Conservation (phyloP, 1,140 invertebrate species). For the Macrobrachium nipponense region DNA sequence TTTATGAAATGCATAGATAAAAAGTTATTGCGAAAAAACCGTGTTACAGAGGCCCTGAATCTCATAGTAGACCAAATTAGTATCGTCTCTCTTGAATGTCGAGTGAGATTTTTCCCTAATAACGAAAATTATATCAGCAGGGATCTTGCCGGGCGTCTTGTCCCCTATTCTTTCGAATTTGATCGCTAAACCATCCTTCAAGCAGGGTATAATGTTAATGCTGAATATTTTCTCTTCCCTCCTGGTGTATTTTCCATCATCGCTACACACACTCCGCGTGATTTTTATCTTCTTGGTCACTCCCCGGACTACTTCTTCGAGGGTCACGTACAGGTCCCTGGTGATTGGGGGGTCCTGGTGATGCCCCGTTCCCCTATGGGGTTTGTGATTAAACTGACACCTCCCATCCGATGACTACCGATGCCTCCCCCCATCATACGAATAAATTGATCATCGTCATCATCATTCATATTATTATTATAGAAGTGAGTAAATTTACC, state of each 20-base stretch:
- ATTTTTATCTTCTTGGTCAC: slow-evolving; percentile 99
- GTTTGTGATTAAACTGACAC: slow-evolving; percentile 77
- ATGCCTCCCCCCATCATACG: slow-evolving; percentile 67
- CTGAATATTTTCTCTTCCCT: slow-evolving; percentile 98
- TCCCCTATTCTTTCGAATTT: slow-evolving; percentile 99
- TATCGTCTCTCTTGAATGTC: slow-evolving; percentile 93
- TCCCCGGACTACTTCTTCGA: slow-evolving; percentile 91
- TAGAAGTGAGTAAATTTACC: slow-evolving; percentile 80
- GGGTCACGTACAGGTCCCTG: too few relatives aligned
- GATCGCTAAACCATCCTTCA: slow-evolving; percentile 99
- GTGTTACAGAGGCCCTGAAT: too few relatives aligned
- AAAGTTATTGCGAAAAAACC: too few relatives aligned
- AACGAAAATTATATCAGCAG: slow-evolving; percentile 99
- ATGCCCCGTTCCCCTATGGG: slow-evolving; percentile 78
- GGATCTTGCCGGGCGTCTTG: slow-evolving; percentile 93
- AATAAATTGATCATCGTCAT: slow-evolving; percentile 72
- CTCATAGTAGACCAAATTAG: slow-evolving; percentile 93
- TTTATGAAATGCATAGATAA: too few relatives aligned
- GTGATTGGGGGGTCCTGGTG: slow-evolving; percentile 94
- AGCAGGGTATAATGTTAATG: slow-evolving; percentile 98
- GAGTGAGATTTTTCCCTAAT: slow-evolving; percentile 97
- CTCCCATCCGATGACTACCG: slow-evolving; percentile 68
- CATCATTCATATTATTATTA: slow-evolving; percentile 75
- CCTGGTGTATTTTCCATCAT: too few relatives aligned
- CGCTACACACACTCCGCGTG: slow-evolving; percentile 86